Percentiles rank a stretch among this genome's conserved stretches.
Conservation (phyloP, 2,888 invertebrate species). For the Rhagophthalmus giganteus region DNA sequence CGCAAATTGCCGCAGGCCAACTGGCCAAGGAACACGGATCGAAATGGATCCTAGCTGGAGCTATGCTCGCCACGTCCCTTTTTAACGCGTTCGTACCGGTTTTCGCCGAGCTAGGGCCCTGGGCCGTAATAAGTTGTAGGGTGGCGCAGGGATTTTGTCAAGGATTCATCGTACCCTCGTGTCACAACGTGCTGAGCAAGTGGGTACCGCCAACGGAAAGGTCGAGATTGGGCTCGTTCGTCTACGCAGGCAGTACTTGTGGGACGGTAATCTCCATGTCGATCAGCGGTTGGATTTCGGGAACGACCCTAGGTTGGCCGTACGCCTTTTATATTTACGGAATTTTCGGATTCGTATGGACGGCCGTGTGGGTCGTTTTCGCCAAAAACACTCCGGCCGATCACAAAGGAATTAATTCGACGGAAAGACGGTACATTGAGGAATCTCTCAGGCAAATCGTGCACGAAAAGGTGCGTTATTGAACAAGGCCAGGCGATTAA, state of each 20-base stretch:
- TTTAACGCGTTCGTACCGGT: constrained; percentile 69
- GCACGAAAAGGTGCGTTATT: constrained; percentile 49
- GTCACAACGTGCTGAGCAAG: constrained; percentile 73
- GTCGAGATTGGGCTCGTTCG: constrained; percentile 67
- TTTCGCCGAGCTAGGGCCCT: constrained; percentile 67
- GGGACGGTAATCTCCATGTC: constrained; percentile 78
- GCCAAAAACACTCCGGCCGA: constrained; percentile 69
- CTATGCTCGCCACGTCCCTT: constrained; percentile 64
- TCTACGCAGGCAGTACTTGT: constrained; percentile 70
- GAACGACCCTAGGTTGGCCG: constrained; percentile 73
- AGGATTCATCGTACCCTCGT: constrained; percentile 71
- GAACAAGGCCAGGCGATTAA: too few relatives aligned
- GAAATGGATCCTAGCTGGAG: constrained; percentile 63
- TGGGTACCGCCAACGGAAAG: constrained; percentile 75
- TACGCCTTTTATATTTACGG: constrained; percentile 78
- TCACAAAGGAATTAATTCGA: constrained; percentile 62
- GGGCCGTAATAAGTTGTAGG: constrained; percentile 66
- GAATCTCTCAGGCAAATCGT: constrained; percentile 61
- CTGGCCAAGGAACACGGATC: constrained; percentile 76
- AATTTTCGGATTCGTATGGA: constrained; percentile 64
- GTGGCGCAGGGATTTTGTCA: constrained; percentile 75
- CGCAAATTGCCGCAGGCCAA: constrained; percentile 72
- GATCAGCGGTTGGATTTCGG: constrained; percentile 72
- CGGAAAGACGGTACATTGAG: constrained; percentile 70
- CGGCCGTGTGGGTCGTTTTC: constrained; percentile 61